Conservation (phyloP, 2,113 vertebrate genomes). For the Cichladusa arquata region DNA sequence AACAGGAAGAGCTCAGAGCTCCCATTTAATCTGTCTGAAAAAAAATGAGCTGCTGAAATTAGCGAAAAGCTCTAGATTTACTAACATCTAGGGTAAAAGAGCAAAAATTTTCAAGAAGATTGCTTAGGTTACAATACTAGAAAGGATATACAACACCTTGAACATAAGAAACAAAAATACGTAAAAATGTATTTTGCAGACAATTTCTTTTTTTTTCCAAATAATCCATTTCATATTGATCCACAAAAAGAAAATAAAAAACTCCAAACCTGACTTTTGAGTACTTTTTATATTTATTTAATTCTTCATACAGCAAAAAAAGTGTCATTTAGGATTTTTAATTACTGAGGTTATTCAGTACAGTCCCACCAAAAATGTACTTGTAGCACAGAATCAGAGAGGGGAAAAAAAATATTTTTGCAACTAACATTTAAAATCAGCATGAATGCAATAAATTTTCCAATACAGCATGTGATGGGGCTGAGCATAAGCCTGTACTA, state of each 20-base stretch:
- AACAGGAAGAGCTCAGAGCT: not conserved
- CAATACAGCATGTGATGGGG: not conserved
- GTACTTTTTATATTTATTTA: not conserved
- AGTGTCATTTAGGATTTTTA: not conserved
- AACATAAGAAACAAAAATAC: not conserved
- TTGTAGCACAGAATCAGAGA: not conserved
- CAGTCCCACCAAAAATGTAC: not conserved
- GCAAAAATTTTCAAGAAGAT: not conserved
- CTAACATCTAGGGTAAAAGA: not conserved
- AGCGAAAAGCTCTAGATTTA: not conserved
- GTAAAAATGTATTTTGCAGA: not conserved
- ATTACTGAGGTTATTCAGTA: not conserved
- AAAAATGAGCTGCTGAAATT: not conserved
- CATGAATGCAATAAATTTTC: not conserved
- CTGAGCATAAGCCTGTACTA: not conserved
- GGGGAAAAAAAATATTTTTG: not conserved
- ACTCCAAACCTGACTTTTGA: not conserved
- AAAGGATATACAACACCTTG: not conserved
- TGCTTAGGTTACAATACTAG: not conserved
- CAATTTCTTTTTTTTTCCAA: not conserved
- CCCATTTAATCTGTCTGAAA: not conserved
- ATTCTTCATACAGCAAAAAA: not conserved
- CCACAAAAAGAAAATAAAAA: not conserved
- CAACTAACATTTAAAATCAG: not conserved
- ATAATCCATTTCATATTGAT: not conserved